Evolutionary conservation across 2,888 invertebrate genomes (phyloP), one percentile per base, ranked within the genome.

Genomic region (Pilophorus perplexus): DNA sequence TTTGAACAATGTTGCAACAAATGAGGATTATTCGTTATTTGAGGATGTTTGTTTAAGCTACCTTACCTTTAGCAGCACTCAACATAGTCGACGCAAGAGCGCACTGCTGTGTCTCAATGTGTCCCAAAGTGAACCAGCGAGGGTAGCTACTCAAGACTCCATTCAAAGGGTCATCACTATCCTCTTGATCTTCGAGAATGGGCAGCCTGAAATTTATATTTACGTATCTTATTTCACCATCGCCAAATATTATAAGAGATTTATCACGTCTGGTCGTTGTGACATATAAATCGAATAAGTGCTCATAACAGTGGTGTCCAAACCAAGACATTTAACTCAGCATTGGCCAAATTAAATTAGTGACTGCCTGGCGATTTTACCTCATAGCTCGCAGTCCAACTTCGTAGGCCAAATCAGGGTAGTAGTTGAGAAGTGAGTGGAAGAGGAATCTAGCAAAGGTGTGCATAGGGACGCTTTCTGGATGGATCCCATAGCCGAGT

Each of bases 391-490:
- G 77, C 44, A 90, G 77, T 0, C 90, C 90, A 10, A 90, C 86
- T 69, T 86, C 82, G 75, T 90, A 91, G 0, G 90, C 90, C 71
- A 91, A 80, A 74, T 90, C 89, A 0, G 86, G 83, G 75, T 90
- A 88, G 71, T 84, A 83, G 50, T 86, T 85, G 73, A 90, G 80
- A 70, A 91, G 80, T 23, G 89, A 85, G 27, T 87, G 83, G 80
- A 91, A 91, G 71, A 90, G 81, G 78, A 86, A 90, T 71, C 88
- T 77, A 8, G 90, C 90, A 78, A 90, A 89, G 42, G 89, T 89
- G 76, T 91, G 90, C 82, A 90, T 89, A 16, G 91, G 90, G 71
- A 89, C 86, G 38, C 88, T 88, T 72, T 90, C 86, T 0, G 89
- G 86, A 76, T 89, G 89, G 71, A 90, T 86, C 22, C 88, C 89